Base-by-base conservation (phyloP, 2,113 vertebrate genomes). In the Recurvirostra avosetta region DNA sequence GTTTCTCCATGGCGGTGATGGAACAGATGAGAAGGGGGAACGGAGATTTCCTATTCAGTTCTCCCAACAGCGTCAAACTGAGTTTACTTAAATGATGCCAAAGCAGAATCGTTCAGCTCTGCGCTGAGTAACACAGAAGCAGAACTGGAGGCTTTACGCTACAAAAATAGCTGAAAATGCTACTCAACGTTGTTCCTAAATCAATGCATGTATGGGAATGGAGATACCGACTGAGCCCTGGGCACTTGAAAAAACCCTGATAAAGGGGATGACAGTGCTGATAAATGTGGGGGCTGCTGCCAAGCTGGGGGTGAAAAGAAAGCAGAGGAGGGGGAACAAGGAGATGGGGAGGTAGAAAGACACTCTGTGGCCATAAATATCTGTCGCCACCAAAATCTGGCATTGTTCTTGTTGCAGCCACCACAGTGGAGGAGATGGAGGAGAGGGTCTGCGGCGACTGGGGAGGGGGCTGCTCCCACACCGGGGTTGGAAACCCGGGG, bases 31-130 rank as follows among this genome's bases (percentile, higher is more conserved):
- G 65, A 95, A 87, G 81, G 81, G 71, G 89, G 63, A 94, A 84
- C 27, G 32, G 55, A 92, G 85, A 77, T 95, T 96, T 97, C 63
- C 62, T 94, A 23, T 90, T 96, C 91, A 20, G 34, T 32, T 40
- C 53, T 95, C 87, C 81, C 87, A 82, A 70, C 86, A 95, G 30
- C 95, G 92, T 45, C 75, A 71, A 88, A 78, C 86, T 32, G 66
- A 83, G 92, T 96, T 95, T 91, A 79, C 92, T 93, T 81, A 79
- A 95, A 90, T 0, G 41, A 82, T 86, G 89, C 76, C 70, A 78
- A 95, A 95, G 85, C 76, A 96, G 85, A 66, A 34, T 32, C 21
- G 5, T 86, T 94, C 78, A n/a, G 73, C 84, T 89, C 89, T 84
- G 81, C 22, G 67, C 82, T 96, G 36, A 63, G 52, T 83, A 55